These are phyloP conservation scores for Diprion similis DNA, from an alignment of 1,140 invertebrate species.

Conservation along the genomic window DNA sequence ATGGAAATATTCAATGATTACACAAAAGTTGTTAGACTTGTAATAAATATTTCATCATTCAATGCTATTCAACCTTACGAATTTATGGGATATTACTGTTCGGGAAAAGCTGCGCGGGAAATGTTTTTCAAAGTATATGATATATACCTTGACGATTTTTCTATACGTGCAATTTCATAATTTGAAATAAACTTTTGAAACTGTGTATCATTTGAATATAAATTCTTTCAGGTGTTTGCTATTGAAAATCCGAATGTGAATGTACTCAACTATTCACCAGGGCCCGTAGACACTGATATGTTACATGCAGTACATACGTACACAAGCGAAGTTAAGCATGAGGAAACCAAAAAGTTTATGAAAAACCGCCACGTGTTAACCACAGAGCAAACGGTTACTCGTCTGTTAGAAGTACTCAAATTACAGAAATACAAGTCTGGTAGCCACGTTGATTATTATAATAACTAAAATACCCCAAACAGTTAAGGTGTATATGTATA, in stretches of 20 bases:
- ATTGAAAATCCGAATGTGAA: constrained; percentile 73
- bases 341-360: constrained; percentile 65
- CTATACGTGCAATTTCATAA: not conserved
- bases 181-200: constrained; percentile 19
- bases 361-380: constrained; percentile 70
- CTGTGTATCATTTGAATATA: constrained; percentile 18
- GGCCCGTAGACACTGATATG: constrained; percentile 88
- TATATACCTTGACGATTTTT: not conserved
- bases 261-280: constrained; percentile 88
- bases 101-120: constrained; percentile 83
- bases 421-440: constrained; percentile 75
- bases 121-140: constrained; percentile 73
- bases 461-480: constrained; percentile 44
- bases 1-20: constrained; percentile 60
- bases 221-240: constrained; percentile 65
- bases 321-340: constrained; percentile 67
- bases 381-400: constrained; percentile 72
- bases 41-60: constrained; percentile 86
- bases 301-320: constrained; percentile 69
- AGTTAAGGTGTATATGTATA: no score
- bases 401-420: constrained; percentile 72
- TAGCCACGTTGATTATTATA: constrained; percentile 87
- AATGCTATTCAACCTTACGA: constrained; percentile 77
- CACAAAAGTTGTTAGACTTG: constrained; percentile 44
- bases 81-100: constrained; percentile 79